Evolutionary conservation across 2,888 invertebrate genomes (phyloP).

Genomic region (Galeopsomyia nigrocyanea): DNA sequence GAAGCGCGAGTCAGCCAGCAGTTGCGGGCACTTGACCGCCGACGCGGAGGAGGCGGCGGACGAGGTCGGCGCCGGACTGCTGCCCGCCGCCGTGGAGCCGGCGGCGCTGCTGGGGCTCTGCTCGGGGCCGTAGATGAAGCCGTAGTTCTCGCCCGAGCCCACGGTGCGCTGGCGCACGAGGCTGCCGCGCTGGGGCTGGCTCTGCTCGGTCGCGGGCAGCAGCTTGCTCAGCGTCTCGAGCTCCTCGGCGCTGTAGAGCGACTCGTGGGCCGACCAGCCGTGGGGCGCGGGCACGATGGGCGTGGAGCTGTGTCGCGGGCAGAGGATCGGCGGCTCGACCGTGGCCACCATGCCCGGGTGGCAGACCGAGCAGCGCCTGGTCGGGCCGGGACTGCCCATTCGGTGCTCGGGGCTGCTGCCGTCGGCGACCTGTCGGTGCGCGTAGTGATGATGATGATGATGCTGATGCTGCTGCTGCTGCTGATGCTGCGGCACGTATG

Average conservation of each 20-base stretch:
- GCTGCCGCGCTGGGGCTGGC: constrained; percentile 10
- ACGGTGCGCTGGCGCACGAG: constrained; percentile 49
- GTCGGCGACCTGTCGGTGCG: neutral
- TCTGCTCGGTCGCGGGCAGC: neutral
- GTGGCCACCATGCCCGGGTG: constrained; percentile 48
- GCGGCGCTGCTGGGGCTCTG: constrained; percentile 51
- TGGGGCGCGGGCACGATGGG: constrained; percentile 63
- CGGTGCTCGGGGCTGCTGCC: constrained; percentile 5
- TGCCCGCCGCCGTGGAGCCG: constrained; percentile 35
- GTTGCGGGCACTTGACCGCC: constrained; percentile 45
- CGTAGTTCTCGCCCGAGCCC: constrained; percentile 63
- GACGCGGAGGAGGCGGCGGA: constrained; percentile 11
- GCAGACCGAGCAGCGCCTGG: constrained; percentile 57
- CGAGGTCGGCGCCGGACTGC: constrained; percentile 31
- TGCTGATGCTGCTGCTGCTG: constrained; percentile 26
- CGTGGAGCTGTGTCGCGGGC: constrained; percentile 57
- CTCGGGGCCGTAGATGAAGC: constrained; percentile 59
- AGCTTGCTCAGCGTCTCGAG: constrained; percentile 5
- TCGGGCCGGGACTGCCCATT: neutral
- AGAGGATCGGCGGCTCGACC: constrained; percentile 42
- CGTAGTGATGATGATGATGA: constrained; percentile 27
- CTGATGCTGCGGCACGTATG: too few species aligned
- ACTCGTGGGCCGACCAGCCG: constrained; percentile 60
- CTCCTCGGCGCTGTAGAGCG: constrained; percentile 14
- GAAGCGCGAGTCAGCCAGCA: constrained; percentile 64